These are phyloP conservation scores for Cyphomyrus plagiostoma DNA, from an alignment of 2,113 vertebrate species.

Conservation along the genomic window DNA sequence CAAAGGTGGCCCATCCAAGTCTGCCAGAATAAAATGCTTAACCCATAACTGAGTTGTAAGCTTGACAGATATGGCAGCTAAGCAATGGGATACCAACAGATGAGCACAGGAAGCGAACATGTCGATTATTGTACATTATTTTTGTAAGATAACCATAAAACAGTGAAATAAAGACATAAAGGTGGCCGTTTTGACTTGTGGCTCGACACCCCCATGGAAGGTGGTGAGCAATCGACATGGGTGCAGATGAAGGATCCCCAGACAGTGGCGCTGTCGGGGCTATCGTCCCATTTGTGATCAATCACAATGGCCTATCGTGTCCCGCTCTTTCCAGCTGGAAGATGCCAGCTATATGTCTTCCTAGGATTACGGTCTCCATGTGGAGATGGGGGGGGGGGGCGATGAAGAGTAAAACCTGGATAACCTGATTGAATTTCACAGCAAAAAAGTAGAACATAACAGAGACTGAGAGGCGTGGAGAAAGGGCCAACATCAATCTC, in stretches of 20 bases:
- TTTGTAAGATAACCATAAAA: background rate
- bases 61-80: background rate
- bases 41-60: background rate
- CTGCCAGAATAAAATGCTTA: background rate
- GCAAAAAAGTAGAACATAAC: constrained; percentile 48
- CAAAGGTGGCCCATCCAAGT: background rate
- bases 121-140: background rate
- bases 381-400: background rate
- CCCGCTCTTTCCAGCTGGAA: constrained; percentile 20
- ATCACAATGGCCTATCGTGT: constrained; percentile 33
- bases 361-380: constrained; percentile 38
- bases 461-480: constrained; percentile 42
- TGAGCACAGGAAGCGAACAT: background rate
- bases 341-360: constrained; percentile 38
- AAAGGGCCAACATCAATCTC: constrained; percentile 45
- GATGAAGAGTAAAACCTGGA: constrained; percentile 41
- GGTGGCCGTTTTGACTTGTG: constrained; percentile 8
- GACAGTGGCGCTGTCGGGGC: background rate
- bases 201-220: background rate
- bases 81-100: background rate
- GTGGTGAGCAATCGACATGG: background rate
- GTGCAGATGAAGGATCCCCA: constrained; percentile 16
- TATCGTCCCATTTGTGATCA: constrained; percentile 38
- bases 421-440: constrained; percentile 55
- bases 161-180: background rate